Evolutionary conservation across 2,113 vertebrate genomes (phyloP), one percentile per base, ranked within the genome.

Genomic region (Micromys minutus): DNA sequence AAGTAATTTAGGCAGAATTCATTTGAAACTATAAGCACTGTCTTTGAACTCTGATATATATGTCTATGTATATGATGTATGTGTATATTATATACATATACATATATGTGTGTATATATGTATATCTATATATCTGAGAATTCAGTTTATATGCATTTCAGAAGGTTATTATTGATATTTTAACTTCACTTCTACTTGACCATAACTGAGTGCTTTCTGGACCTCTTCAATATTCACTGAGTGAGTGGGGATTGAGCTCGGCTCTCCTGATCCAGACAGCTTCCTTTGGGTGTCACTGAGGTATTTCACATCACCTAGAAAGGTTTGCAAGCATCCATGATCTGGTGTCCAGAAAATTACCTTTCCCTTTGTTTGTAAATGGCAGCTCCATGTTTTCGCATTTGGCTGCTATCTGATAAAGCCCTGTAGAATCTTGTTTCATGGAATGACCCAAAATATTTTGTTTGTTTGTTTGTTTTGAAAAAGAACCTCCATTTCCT

Each of bases 401-500:
- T 6, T 93, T 94, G 50, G 72, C 94, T 93, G 84, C 36, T 81
- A 52, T 75, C 67, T 93, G 45, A 61, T 22, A 86, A 55, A 95
- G 36, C 24, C 22, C 89, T 22, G 26, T 16, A 69, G 21, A 96
- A 52, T 74, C 63, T 90, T 93, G 59, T 31, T 79, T 93, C 89
- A 88, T 63, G 71, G 87, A 87, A 47, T 22, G 76, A 93, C 31
- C 63, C 59, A 91, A 85, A 87, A 19, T 87, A 77, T 90, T 90
- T 5, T 36, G n/a, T n/a, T n/a, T n/a, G n/a, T n/a, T n/a, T n/a
- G n/a, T n/a, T n/a, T n/a, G n/a, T 91, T 67, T 85, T 69, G 84
- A 91, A 92, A 90, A 93, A 90, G 47, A 72, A 86, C 45, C 5
- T 34, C 90, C 75, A 71, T 91, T 95, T 95, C 94, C 45, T n/a